These are phyloP conservation scores for Drosophila pruinosa DNA, from an alignment of 1,140 invertebrate species.

Conservation along the genomic window DNA sequence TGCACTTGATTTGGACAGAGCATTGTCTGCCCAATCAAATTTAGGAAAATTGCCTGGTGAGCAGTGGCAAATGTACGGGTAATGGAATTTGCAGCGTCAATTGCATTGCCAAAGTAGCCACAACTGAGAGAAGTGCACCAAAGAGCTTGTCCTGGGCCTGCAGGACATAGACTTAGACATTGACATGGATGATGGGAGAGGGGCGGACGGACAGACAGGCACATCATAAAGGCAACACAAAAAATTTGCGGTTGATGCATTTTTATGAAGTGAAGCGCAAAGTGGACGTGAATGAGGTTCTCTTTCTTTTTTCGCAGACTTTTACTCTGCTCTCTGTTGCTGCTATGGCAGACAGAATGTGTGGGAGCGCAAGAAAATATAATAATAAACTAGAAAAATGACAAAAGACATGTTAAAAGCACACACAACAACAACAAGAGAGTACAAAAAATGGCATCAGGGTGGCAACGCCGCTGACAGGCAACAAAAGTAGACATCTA, in stretches of 20 bases:
- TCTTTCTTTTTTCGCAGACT: not conserved
- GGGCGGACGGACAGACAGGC: conserved; percentile 4
- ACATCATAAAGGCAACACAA: conserved; percentile 43
- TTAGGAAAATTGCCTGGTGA: conserved; percentile 46
- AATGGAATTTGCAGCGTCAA: conserved; percentile 57
- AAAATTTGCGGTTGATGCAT: conserved; percentile 64
- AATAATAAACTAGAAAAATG: conserved; percentile 68
- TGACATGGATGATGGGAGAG: not conserved
- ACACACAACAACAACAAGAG: too few species aligned
- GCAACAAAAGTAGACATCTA: conserved; percentile 42
- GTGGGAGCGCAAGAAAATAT: conserved; percentile 50
- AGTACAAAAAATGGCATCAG: conserved; percentile 18
- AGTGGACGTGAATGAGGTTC: conserved; percentile 37
- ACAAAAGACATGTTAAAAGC: conserved; percentile 68
- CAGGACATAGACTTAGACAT: conserved; percentile 32
- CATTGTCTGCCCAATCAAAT: conserved; percentile 43
- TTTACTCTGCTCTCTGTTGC: not conserved
- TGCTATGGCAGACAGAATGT: not conserved
- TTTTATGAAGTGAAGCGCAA: conserved; percentile 56
- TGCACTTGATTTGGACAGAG: not conserved
- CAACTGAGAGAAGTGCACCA: conserved; percentile 41
- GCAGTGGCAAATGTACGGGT: conserved; percentile 36
- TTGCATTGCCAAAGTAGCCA: conserved; percentile 57
- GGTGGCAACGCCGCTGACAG: conserved; percentile 39
- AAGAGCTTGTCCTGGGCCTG: conserved; percentile 46